Evolutionary conservation across 1,140 invertebrate species (phyloP).

Genomic region (Gonatopus flavifemur): DNA sequence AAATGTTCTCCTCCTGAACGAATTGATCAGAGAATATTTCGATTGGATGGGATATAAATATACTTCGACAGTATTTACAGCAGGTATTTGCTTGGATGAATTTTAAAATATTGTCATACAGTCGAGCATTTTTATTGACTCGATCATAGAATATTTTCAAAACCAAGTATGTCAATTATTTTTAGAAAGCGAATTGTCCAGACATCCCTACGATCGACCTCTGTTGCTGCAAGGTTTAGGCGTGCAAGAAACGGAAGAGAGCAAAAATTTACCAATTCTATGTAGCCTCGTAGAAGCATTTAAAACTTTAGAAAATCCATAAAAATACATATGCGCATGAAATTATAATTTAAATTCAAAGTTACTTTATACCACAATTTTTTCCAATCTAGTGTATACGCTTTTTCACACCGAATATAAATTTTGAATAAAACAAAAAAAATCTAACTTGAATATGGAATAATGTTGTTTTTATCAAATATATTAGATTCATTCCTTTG

Average conservation of each 20-base stretch:
- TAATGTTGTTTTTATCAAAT: too few relatives aligned
- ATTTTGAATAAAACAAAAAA: too few relatives aligned
- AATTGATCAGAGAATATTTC: conserved; percentile 56
- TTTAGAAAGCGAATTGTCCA: conserved; percentile 50
- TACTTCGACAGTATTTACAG: conserved; percentile 45
- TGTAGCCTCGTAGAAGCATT: conserved; percentile 47
- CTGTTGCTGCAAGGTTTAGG: conserved; percentile 47
- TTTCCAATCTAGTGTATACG: too few relatives aligned
- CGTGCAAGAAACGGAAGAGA: conserved; percentile 43
- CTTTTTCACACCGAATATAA: too few relatives aligned
- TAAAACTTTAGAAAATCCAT: conserved; percentile 38
- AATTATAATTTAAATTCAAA: conserved; percentile 1
- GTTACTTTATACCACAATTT: conserved; percentile 1
- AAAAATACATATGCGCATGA: conserved; percentile 13
- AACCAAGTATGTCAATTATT: conserved; percentile 15
- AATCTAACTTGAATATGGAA: too few relatives aligned
- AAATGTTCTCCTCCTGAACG: conserved; percentile 51
- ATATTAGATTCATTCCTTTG: too few relatives aligned
- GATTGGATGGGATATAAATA: conserved; percentile 59
- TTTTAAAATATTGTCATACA: too few relatives aligned
- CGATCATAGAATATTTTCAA: background rate
- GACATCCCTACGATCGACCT: conserved; percentile 45
- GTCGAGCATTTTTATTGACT: too few relatives aligned
- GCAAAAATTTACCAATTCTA: conserved; percentile 46
- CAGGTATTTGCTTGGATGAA: too few relatives aligned